A percentile compares a stretch with the other conserved stretches of the same genome.
phyloP scores from a whole-genome alignment of 2,888 invertebrate species.

The Epistrophe eligans region DNA sequence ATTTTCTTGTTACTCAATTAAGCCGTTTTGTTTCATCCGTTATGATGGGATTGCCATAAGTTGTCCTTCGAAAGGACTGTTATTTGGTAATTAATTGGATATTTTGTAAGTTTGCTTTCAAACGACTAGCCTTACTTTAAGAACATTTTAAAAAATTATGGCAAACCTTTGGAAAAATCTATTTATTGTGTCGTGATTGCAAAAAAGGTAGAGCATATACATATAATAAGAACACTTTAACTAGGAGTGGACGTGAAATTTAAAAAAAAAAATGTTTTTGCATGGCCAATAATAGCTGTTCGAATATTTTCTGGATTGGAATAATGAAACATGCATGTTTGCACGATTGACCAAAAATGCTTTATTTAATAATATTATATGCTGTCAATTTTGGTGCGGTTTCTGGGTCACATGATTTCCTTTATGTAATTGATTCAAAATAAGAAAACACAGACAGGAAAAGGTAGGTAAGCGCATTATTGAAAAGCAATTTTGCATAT shows the following conservation, averaged over 20 bases:
- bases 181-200: conserved; percentile 16
- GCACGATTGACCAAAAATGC: conserved; percentile 41
- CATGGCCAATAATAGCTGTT: conserved; percentile 58
- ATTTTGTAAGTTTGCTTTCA: conserved; percentile 12
- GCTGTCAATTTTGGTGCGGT: conserved; percentile 29
- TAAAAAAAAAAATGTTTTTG: conserved; percentile 26
- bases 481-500: background rate
- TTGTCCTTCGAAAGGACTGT: conserved; percentile 35
- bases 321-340: conserved; percentile 57
- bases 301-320: conserved; percentile 42
- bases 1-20: conserved; percentile 39
- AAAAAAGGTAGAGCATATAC: background rate
- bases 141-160: conserved; percentile 30
- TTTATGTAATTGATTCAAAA: background rate
- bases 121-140: background rate
- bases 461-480: background rate
- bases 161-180: conserved; percentile 1
- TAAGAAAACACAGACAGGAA: background rate
- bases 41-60: conserved; percentile 40
- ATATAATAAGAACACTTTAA: background rate
- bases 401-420: background rate
- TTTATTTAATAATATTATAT: conserved; percentile 6
- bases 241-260: conserved; percentile 43
- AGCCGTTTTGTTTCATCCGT: conserved; percentile 40
- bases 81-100: conserved; percentile 54